phyloP scores from a whole-genome alignment of 2,888 invertebrate genomes.

The Steinernema hermaphroditum region DNA sequence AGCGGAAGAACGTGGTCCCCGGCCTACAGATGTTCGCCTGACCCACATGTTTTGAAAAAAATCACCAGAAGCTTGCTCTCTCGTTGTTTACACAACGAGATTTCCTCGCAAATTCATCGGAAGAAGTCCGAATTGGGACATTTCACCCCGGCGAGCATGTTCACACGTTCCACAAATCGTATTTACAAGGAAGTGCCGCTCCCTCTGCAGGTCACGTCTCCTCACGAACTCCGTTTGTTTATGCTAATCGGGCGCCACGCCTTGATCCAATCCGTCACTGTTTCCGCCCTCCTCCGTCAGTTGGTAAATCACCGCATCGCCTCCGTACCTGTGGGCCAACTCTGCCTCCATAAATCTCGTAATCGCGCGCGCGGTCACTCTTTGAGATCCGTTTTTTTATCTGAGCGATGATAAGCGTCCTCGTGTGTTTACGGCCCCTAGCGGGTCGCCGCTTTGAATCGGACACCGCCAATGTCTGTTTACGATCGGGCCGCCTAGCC shows the following conservation, averaged over 20 bases:
- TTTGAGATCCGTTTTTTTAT: background rate
- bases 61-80: no score
- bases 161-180: no score
- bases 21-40: no score
- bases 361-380: constrained; percentile 13
- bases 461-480: constrained; percentile 17
- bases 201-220: background rate
- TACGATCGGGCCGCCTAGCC: background rate
- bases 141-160: no score
- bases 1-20: no score
- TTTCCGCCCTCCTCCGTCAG: background rate
- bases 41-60: no score
- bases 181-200: background rate
- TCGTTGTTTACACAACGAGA: no score
- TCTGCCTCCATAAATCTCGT: background rate
- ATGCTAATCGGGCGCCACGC: background rate
- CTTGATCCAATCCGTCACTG: background rate
- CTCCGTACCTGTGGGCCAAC: background rate
- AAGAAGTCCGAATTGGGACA: no score
- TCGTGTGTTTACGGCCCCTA: background rate
- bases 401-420: constrained; percentile 14
- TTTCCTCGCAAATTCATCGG: no score
- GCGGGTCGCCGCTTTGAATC: constrained; percentile 3
- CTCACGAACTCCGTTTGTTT: background rate
- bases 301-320: constrained; percentile 10